These are phyloP conservation scores for Lithophane socia DNA, from an alignment of 2,888 invertebrate species.

Conservation along the genomic window DNA sequence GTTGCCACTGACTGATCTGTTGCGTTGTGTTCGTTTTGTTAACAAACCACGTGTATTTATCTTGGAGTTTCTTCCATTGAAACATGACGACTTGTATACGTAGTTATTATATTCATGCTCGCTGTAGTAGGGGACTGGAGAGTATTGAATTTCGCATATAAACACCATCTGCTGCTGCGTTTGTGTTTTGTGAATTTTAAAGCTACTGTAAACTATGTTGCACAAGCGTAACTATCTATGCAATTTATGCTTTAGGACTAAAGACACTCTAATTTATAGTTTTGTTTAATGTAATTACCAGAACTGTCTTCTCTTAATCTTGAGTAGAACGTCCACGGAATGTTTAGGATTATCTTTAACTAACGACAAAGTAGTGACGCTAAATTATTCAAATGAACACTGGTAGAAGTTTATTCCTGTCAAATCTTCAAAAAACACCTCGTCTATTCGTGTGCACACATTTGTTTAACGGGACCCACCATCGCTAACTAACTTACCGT, in stretches of 20 bases:
- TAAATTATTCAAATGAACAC: slow-evolving; percentile 54
- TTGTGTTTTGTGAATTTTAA: slow-evolving; percentile 67
- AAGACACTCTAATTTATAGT: slow-evolving; percentile 45
- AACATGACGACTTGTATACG: slow-evolving; percentile 77
- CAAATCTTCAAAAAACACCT: slow-evolving; percentile 59
- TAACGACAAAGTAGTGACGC: slow-evolving; percentile 50
- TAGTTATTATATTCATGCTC: slow-evolving; percentile 76
- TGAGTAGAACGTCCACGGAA: slow-evolving; percentile 6
- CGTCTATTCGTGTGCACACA: slow-evolving; percentile 64
- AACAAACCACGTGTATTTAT: slow-evolving; percentile 76
- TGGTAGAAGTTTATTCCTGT: slow-evolving; percentile 61
- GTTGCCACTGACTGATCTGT: slow-evolving; percentile 82
- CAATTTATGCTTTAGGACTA: slow-evolving; percentile 55
- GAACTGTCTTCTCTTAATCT: slow-evolving; percentile 46
- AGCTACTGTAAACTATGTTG: slow-evolving; percentile 57
- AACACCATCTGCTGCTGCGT: slow-evolving; percentile 68
- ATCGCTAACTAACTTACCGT: slow-evolving; percentile 71
- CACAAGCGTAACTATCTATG: slow-evolving; percentile 49
- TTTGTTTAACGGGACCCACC: slow-evolving; percentile 73
- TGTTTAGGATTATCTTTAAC: slow-evolving; percentile 32
- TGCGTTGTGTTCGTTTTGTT: slow-evolving; percentile 70
- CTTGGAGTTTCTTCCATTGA: slow-evolving; percentile 74
- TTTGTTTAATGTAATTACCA: slow-evolving; percentile 41
- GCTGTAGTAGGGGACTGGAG: slow-evolving; percentile 64
- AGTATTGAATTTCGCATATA: slow-evolving; percentile 73